Evolutionary conservation across 2,888 invertebrate species (phyloP).

Genomic region (Crossocerus cetratus): DNA sequence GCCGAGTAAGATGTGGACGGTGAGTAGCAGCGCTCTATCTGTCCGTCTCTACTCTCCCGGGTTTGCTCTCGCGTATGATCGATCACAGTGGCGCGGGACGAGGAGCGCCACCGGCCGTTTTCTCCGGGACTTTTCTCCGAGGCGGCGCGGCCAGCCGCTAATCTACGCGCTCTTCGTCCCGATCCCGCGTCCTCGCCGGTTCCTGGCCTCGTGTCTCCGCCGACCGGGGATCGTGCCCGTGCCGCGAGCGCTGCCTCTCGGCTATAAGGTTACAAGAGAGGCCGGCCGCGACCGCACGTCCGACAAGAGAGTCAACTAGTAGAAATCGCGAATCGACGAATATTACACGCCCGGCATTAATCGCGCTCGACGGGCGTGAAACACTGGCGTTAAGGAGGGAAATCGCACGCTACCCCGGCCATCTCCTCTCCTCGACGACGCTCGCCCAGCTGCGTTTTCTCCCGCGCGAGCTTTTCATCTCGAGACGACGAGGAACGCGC

Average conservation of each 20-base stretch:
- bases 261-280: slow-evolving; percentile 59
- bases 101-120: slow-evolving; percentile 22
- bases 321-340: slow-evolving; percentile 63
- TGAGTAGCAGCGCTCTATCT: background rate
- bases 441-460: background rate
- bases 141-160: background rate
- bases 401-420: slow-evolving; percentile 13
- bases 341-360: slow-evolving; percentile 64
- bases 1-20: background rate
- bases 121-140: slow-evolving; percentile 17
- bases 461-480: slow-evolving; percentile 3
- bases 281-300: slow-evolving; percentile 59
- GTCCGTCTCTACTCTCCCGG: background rate
- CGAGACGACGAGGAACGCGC: background rate
- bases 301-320: slow-evolving; percentile 54
- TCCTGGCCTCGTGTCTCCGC: background rate
- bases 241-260: slow-evolving; percentile 28
- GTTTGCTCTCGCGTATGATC: slow-evolving; percentile 18
- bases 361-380: slow-evolving; percentile 45
- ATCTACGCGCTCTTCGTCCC: background rate
- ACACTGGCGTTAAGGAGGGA: slow-evolving; percentile 41
- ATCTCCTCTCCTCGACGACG: background rate
- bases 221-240: slow-evolving; percentile 8
- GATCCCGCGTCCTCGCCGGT: background rate
- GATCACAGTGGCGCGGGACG: slow-evolving; percentile 24